Base-by-base conservation (phyloP, 2,113 vertebrate genomes). In the Euleptes europaea region DNA sequence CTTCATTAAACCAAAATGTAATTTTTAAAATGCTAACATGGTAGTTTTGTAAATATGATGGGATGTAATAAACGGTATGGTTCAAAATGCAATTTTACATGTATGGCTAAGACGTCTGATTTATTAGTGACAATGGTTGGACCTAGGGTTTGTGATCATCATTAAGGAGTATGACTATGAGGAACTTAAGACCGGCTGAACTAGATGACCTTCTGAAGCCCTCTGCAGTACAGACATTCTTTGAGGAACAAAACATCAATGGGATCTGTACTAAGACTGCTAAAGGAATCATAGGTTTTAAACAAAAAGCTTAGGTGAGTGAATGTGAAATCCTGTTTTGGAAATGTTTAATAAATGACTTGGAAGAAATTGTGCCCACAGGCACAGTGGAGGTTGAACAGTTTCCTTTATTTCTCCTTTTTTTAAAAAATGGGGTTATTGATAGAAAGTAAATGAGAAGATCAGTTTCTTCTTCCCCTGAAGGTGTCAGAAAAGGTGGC, bases 371-470 rank as follows among this genome's bases (percentile, higher is more conserved):
- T n/a, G 44, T 40, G 80, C 91, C 89, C 76, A 89, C 47, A 69
- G 84, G 80, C 69, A 82, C 31, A 49, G 47, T 69, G 65, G 77
- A 63, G 38, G 72, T 17, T 49, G 49, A 70, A 70, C 5, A 13
- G 11, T 60, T 78, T 70, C 38, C 38, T 78, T 70, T 57, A 78
- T 5, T 78, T 57, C 11, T 70, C 5, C 9, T 73, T 13, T 69
- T 77, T 60, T 54, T 28, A 57, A 73, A 70, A 78, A 70, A 15
- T 15, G 85, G 91, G 84, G 84, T 90, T 94, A 93, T 91, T 88
- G 88, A 87, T 78, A 84, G 82, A 35, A 87, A 47, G 76, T 85
- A 86, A 19, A 9, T 67, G 73, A 86, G 60, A 80, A 65, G 35
- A 88, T 90, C 0, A 40, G 84, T 82, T 91, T 86, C 57, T 40